Conservation (phyloP, 2,888 invertebrate species). For the Sarcophaga caerulescens region DNA sequence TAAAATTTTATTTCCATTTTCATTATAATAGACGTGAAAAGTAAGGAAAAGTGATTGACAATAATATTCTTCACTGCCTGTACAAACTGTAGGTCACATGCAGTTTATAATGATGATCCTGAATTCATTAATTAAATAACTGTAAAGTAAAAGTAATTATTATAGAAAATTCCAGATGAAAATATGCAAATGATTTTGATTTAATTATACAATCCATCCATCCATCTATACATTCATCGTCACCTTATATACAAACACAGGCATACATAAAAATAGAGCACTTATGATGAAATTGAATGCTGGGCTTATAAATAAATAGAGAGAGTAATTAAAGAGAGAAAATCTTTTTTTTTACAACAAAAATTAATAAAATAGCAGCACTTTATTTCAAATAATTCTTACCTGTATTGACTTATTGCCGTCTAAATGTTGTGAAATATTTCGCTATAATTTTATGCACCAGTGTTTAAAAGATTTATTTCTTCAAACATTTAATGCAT, state of each 20-base stretch:
- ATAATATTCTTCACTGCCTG: neutral
- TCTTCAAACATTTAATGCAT: neutral
- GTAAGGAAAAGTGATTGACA: neutral
- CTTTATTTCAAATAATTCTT: no score
- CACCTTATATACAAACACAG: no score
- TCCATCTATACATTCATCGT: no score
- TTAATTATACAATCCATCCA: conserved; percentile 11
- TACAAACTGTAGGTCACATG: neutral
- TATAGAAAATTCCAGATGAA: neutral
- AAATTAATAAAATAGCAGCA: no score
- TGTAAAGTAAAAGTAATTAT: conserved; percentile 24
- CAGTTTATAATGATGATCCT: conserved; percentile 15
- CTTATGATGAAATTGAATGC: no score
- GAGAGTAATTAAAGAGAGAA: no score
- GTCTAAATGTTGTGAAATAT: no score
- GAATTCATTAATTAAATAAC: conserved; percentile 24
- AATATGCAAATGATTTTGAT: conserved; percentile 40
- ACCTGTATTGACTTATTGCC: no score
- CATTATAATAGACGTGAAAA: neutral
- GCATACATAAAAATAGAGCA: no score
- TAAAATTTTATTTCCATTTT: neutral
- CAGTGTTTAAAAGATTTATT: neutral
- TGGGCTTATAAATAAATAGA: no score
- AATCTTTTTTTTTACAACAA: no score
- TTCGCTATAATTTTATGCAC: neutral